phyloP scores from a whole-genome alignment of 2,797 vertebrate genomes.

The Triplophysa bombifrons region DNA sequence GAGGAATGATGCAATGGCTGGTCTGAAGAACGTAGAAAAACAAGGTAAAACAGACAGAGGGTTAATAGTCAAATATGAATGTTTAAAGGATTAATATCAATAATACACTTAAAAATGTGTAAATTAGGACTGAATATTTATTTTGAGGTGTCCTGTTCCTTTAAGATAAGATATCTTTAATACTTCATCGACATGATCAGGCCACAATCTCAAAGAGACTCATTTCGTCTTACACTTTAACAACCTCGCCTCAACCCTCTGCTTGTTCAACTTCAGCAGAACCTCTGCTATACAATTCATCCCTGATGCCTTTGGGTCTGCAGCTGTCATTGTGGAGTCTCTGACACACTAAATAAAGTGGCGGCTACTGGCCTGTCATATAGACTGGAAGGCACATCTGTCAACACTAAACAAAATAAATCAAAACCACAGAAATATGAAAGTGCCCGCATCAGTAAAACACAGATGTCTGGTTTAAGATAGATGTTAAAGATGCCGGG shows the following conservation, averaged over 20 bases:
- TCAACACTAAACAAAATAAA: conserved; percentile 56
- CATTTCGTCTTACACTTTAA: background rate
- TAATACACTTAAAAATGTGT: too few species aligned
- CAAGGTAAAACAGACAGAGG: too few species aligned
- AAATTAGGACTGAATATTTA: too few species aligned
- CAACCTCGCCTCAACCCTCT: conserved; percentile 44
- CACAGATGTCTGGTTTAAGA: conserved; percentile 4
- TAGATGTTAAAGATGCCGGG: background rate
- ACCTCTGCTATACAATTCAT: background rate
- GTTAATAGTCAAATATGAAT: too few species aligned
- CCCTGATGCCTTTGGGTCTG: conserved; percentile 11
- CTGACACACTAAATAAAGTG: conserved; percentile 48
- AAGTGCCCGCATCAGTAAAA: conserved; percentile 11
- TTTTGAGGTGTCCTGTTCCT: too few species aligned
- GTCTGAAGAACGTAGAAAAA: conserved; percentile 65
- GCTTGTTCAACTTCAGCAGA: conserved; percentile 19
- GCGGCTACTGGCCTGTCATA: conserved; percentile 45
- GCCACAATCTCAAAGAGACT: background rate
- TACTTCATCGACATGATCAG: conserved; percentile 16
- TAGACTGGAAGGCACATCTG: conserved; percentile 40
- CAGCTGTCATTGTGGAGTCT: conserved; percentile 41
- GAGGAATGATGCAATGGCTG: conserved; percentile 90
- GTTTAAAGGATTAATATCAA: background rate
- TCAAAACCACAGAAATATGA: conserved; percentile 28
- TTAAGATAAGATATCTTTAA: too few species aligned